Conservation (phyloP, 2,113 vertebrate species). For the Platanista minor region DNA sequence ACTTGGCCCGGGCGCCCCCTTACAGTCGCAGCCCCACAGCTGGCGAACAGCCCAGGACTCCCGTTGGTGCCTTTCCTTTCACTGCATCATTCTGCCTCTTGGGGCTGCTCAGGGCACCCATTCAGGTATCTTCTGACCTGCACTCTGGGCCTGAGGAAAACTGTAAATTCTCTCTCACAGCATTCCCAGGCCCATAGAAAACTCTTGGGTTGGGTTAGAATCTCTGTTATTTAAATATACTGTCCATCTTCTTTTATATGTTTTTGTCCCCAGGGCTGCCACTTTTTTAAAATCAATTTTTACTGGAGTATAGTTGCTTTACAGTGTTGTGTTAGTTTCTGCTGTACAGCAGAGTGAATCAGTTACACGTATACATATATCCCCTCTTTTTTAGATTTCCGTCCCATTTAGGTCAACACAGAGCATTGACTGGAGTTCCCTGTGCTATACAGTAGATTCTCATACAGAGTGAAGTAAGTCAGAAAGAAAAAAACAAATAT, state of each 20-base stretch:
- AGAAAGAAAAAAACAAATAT: no score
- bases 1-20: not conserved
- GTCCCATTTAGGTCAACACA: no score
- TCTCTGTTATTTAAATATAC: not conserved
- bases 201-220: not conserved
- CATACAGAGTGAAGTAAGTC: no score
- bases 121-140: not conserved
- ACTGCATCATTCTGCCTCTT: not conserved
- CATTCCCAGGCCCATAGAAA: not conserved
- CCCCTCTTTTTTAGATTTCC: no score
- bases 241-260: rapidly evolving
- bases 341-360: no score
- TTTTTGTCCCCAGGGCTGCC: not conserved
- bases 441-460: no score
- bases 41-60: not conserved
- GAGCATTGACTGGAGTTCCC: no score
- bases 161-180: not conserved
- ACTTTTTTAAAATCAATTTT: no score
- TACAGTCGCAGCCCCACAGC: not conserved
- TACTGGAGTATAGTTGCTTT: no score
- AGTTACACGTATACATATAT: no score
- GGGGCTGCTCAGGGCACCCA: not conserved
- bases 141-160: not conserved
- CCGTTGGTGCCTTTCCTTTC: not conserved
- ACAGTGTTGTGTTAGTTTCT: no score